Base-by-base conservation (phyloP, 2,113 vertebrate species). In the Clupea harengus region DNA sequence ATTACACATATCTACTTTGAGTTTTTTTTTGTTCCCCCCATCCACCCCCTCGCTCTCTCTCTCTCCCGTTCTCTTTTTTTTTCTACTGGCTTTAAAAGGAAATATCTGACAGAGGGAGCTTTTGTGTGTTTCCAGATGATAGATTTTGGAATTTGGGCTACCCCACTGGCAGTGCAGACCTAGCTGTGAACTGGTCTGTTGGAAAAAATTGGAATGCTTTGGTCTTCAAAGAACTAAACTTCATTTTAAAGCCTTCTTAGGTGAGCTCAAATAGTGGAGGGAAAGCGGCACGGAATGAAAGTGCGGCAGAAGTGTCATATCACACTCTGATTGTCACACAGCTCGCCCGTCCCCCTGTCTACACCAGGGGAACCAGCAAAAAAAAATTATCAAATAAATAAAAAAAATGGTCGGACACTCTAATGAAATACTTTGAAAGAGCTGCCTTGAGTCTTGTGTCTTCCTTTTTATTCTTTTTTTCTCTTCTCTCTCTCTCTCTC, bases 71-170 rank as follows among this genome's bases (percentile, higher is more conserved):
- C 8, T 81, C 89, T 75, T 88, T 89, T 93, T 93, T 93, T 95
- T 95, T 93, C 86, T 93, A 94, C 92, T 87, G 87, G 92, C 93
- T 95, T 95, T 96, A 93, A 95, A 96, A 94, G 94, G 91, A 95
- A 96, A 95, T 96, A 96, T 97, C 96, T 95, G 94, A 96, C 91
- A 88, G 95, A 94, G 92, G 95, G 96, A 94, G 96, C 97, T 98
- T 97, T 99, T 99, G 97, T 98, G 96, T 98, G 96, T 99, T 99
- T 98, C 97, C 97, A 98, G 97, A 99, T 99, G 97, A 99, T 98
- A 97, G 97, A 98, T 99, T 99, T 99, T 97, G 96, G 97, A 98
- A 98, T 98, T 97, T 96, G 96, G 96, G 97, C 96, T 96, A 95
- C 96, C 97, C 97, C 96, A 98, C 97, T 96, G 96, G 95, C 97